A percentile compares a stretch with the other conserved stretches of the same genome.
phyloP scores from a whole-genome alignment of 2,113 vertebrate genomes.

The Pongo abelii region DNA sequence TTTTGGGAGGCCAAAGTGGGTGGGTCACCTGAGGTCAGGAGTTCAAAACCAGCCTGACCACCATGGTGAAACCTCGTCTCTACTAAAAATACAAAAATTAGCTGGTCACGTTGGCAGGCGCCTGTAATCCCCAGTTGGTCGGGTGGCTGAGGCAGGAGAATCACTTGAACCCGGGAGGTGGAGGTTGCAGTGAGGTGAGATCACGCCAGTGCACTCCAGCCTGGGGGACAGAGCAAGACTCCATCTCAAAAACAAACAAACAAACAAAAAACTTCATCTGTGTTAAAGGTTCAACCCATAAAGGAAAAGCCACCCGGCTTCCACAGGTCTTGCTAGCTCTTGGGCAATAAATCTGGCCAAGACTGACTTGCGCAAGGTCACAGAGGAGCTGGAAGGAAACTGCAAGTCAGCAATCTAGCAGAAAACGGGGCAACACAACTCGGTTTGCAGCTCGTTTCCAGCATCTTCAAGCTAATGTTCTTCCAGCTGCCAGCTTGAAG shows the following conservation, averaged over 20 bases:
- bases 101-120: too few relatives aligned
- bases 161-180: too few relatives aligned
- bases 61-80: neutral
- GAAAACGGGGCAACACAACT: neutral
- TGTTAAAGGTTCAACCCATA: neutral
- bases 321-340: neutral
- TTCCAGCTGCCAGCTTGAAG: neutral
- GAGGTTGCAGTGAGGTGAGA: neutral
- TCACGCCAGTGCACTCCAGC: neutral
- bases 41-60: neutral
- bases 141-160: neutral
- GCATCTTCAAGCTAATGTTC: neutral
- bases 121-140: neutral
- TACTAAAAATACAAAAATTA: neutral
- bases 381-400: neutral
- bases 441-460: neutral
- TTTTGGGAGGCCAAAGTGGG: neutral
- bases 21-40: too few relatives aligned
- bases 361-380: neutral
- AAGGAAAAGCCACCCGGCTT: conserved; percentile 1
- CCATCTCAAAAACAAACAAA: neutral
- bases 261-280: neutral
- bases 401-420: neutral
- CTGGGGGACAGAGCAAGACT: neutral
- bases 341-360: neutral